A percentile compares a stretch with the other conserved stretches of the same genome.
These are phyloP conservation scores for Brachionichthys hirsutus DNA, from an alignment of 2,113 vertebrate species.

Conservation along the genomic window DNA sequence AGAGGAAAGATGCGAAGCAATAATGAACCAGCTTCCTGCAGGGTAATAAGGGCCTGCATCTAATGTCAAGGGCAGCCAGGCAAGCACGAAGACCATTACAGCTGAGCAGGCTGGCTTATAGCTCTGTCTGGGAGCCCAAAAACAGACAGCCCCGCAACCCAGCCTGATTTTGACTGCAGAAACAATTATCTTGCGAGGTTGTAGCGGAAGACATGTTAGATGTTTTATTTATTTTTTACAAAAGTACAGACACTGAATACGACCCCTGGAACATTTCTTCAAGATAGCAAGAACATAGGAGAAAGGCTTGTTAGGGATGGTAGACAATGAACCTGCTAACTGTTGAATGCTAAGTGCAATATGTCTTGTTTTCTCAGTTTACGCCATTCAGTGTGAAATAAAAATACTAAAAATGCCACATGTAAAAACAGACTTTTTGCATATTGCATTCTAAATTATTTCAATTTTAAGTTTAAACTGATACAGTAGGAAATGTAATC, in stretches of 20 bases:
- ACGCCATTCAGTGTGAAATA: too few relatives aligned
- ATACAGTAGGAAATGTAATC: too few relatives aligned
- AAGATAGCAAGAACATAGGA: slow-evolving; percentile 28
- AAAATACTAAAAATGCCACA: not conserved
- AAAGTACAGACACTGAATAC: slow-evolving; percentile 27
- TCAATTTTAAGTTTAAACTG: too few relatives aligned
- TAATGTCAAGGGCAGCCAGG: slow-evolving; percentile 70
- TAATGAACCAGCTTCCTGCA: slow-evolving; percentile 69
- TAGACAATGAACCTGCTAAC: not conserved
- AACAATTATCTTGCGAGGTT: slow-evolving; percentile 43
- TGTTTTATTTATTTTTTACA: slow-evolving; percentile 23
- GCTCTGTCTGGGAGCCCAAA: slow-evolving; percentile 54
- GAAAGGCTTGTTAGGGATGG: slow-evolving; percentile 21
- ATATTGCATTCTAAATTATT: too few relatives aligned
- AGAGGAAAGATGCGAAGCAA: slow-evolving; percentile 33
- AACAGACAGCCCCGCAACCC: slow-evolving; percentile 21
- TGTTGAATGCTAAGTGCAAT: slow-evolving; percentile 16
- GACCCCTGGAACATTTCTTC: slow-evolving; percentile 29
- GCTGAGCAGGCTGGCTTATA: slow-evolving; percentile 55
- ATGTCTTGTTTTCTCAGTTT: not conserved
- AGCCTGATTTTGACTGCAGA: slow-evolving; percentile 38
- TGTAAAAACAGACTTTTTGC: not conserved
- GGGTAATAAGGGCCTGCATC: slow-evolving; percentile 68
- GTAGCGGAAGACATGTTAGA: slow-evolving; percentile 41
- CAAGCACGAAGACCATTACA: slow-evolving; percentile 70